Evolutionary conservation across 2,797 vertebrate genomes (phyloP).

Genomic region (Buphagus erythrorhynchus): DNA sequence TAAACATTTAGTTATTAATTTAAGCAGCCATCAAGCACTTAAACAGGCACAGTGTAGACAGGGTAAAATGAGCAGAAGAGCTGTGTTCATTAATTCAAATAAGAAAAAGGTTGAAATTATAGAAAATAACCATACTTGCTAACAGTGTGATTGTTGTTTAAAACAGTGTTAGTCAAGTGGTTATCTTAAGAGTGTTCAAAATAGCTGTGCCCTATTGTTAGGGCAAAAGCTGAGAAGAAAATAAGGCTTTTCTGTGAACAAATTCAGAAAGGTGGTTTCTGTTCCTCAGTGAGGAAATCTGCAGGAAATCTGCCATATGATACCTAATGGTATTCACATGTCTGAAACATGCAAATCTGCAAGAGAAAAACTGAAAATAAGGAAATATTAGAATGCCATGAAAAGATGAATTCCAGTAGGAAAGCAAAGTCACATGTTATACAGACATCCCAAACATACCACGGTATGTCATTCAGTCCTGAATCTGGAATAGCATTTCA

Average conservation of each 20-base stretch:
- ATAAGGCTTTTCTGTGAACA: background rate
- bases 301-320: background rate
- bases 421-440: background rate
- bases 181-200: background rate
- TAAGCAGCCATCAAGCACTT: background rate
- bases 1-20: too few relatives aligned
- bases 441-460: background rate
- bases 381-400: background rate
- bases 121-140: background rate
- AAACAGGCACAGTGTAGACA: background rate
- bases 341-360: background rate
- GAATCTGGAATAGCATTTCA: background rate
- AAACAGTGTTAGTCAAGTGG: too few relatives aligned
- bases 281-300: background rate
- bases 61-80: background rate
- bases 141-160: background rate
- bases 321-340: background rate
- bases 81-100: background rate
- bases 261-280: background rate
- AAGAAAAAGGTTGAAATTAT: background rate
- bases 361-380: background rate
- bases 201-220: background rate
- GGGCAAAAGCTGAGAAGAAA: background rate
- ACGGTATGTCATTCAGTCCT: background rate
- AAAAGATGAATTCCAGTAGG: background rate